These are phyloP conservation scores for Plotosus lineatus DNA, from an alignment of 2,113 vertebrate genomes.

Conservation along the genomic window DNA sequence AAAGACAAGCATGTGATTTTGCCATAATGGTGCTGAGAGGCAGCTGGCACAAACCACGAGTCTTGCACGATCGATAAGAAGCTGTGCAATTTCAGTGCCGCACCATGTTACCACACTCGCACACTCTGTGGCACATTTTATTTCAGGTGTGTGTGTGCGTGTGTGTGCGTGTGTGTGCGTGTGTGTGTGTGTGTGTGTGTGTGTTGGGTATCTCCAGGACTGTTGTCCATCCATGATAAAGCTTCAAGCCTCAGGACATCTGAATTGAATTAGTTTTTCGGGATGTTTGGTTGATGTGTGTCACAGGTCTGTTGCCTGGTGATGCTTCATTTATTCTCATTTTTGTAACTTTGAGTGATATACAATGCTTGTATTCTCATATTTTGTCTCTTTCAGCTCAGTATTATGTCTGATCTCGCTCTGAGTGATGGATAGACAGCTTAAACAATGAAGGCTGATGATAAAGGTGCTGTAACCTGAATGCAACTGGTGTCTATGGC, in stretches of 20 bases:
- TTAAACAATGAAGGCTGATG: not conserved
- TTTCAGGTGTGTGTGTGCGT: not conserved
- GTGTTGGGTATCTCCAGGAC: too few relatives aligned
- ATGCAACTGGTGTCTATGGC: not conserved
- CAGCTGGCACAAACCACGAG: not conserved
- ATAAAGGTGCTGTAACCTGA: not conserved
- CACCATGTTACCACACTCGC: not conserved
- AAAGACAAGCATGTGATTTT: slow-evolving; percentile 30
- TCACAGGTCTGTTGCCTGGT: slow-evolving; percentile 11
- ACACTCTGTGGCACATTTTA: not conserved
- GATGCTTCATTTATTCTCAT: not conserved
- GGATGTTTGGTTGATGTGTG: not conserved
- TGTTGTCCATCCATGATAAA: not conserved
- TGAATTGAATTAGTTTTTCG: not conserved
- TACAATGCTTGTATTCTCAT: not conserved
- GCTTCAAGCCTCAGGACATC: not conserved
- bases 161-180: slow-evolving; percentile 7
- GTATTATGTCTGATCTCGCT: not conserved
- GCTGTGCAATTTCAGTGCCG: slow-evolving; percentile 15
- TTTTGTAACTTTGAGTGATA: not conserved
- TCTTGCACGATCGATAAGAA: slow-evolving; percentile 18
- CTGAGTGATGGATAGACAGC: not conserved
- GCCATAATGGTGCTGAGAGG: slow-evolving; percentile 38
- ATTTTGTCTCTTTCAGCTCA: not conserved
- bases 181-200: not conserved